Base-by-base conservation (phyloP, 2,888 invertebrate species). In the Cistogaster globosa region DNA sequence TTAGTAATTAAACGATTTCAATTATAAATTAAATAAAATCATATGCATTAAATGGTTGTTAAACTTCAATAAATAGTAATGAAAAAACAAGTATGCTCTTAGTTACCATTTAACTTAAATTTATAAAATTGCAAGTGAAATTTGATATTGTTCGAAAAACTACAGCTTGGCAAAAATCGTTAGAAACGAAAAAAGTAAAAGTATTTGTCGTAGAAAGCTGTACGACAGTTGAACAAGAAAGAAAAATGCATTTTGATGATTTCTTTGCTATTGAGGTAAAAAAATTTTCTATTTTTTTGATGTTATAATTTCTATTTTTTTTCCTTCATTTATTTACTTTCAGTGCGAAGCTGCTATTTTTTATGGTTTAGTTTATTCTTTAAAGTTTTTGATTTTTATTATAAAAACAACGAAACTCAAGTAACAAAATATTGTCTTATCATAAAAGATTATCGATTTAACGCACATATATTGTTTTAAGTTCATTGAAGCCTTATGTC, bases 161-260 rank as follows among this genome's bases (percentile, higher is more conserved):
- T 42, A 51, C 20, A 62, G 22, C 0, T n/a, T 5, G 14, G 12
- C 2, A 12, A 42, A 63, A 63, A 5, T 22, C 8, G 11, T 9
- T 14, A 38, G 12, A 78, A 62, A 48, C 12, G 55, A 83, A 22
- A 22, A 72, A 74, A 83, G 79, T 74, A 79, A 83, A 79, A 83
- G 68, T 74, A 26, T 38, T 68, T 53, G n/a, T 14, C 26, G 38
- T 71, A 71, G 76, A 82, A 76, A 82, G 76, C 63, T 81, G 48
- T 42, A 42, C 57, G 51, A 22, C 67, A 74, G 62, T 60, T 78
- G 32, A 71, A 45, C 26, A 74, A 80, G 12, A 42, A 42, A 42
- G 42, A 42, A 42, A 42, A 80, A 72, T 72, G 77, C 82, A 81
- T 72, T 6, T 74, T 68, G 62, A 62, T 62, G 72, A 84, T 77